Percentiles rank a stretch among this genome's conserved stretches.
phyloP scores from a whole-genome alignment of 2,113 vertebrate genomes.

The Cervus canadensis region DNA sequence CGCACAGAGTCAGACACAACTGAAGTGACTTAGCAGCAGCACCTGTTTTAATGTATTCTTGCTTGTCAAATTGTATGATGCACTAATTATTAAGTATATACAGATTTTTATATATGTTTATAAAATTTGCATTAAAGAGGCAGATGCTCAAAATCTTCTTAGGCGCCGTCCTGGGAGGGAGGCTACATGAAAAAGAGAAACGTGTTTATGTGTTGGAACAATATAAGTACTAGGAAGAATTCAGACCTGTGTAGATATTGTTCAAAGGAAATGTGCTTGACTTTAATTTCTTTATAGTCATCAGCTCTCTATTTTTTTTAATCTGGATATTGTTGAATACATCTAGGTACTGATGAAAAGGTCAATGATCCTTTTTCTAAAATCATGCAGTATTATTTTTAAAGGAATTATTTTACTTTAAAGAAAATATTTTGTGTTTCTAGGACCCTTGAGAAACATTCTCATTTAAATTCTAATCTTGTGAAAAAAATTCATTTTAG shows the following conservation, averaged over 20 bases:
- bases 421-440: neutral
- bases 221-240: neutral
- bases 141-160: neutral
- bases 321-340: neutral
- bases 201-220: neutral
- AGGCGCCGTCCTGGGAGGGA: neutral
- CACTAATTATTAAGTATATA: neutral
- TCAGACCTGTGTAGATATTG: neutral
- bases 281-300: neutral
- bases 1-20: neutral
- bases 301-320: neutral
- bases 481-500: constrained; percentile 34
- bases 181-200: neutral
- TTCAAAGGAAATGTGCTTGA: neutral
- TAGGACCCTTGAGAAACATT: neutral
- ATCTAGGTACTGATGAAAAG: neutral
- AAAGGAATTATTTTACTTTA: constrained; percentile 21
- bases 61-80: neutral
- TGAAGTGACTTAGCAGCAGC: neutral
- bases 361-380: neutral
- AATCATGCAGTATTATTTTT: neutral
- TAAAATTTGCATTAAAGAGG: neutral
- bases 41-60: neutral
- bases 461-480: neutral
- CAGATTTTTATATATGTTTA: neutral